Percentiles rank a stretch among this genome's conserved stretches.
Conservation (phyloP, 2,113 vertebrate genomes). For the Siniperca knerii region DNA sequence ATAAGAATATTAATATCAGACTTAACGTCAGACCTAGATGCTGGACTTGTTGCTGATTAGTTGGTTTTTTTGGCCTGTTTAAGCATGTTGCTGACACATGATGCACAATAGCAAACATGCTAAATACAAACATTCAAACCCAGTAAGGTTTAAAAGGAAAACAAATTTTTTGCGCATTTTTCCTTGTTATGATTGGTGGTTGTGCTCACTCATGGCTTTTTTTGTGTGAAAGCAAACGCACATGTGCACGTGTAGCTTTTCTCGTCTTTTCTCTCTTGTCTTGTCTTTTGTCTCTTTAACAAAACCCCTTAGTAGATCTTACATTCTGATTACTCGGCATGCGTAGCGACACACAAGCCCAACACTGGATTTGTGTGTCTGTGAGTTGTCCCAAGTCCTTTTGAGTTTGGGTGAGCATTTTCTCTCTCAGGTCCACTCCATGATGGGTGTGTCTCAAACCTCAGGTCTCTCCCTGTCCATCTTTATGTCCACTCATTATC, state of each 20-base stretch:
- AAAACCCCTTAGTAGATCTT: neutral
- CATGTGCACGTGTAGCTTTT: neutral
- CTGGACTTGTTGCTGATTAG: neutral
- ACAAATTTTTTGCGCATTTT: too few relatives aligned
- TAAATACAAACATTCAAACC: too few relatives aligned
- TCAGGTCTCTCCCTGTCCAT: conserved; percentile 28
- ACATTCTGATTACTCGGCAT: neutral
- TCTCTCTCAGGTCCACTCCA: neutral
- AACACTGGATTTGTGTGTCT: neutral
- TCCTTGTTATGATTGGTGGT: too few relatives aligned
- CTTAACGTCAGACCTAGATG: neutral
- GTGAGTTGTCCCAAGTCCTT: neutral
- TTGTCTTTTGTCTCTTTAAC: neutral
- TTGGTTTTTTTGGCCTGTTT: neutral
- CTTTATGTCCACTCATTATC: conserved; percentile 55
- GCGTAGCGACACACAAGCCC: too few relatives aligned
- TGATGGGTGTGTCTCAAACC: conserved; percentile 5
- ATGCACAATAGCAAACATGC: neutral
- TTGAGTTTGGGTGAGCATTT: neutral
- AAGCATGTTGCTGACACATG: neutral
- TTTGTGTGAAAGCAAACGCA: too few relatives aligned
- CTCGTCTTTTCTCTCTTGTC: too few relatives aligned
- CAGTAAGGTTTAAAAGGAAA: too few relatives aligned
- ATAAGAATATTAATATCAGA: neutral
- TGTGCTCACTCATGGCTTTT: too few relatives aligned